Conservation (phyloP, 2,113 vertebrate genomes). For the Panthera uncia region DNA sequence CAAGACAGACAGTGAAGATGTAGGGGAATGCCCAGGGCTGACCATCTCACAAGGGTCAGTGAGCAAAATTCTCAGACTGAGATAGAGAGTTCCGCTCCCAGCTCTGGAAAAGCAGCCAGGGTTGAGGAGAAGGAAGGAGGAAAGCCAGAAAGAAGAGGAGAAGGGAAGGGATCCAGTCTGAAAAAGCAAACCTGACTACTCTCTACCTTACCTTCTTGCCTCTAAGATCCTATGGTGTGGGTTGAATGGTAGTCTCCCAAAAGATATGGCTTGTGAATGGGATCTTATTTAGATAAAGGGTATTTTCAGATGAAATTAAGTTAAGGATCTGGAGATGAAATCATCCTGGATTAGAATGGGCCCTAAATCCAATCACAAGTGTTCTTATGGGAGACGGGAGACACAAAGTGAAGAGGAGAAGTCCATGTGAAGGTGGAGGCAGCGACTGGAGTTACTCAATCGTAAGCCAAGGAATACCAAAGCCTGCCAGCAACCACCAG, state of each 20-base stretch:
- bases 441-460: neutral
- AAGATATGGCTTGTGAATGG: neutral
- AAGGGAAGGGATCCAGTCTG: neutral
- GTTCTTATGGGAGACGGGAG: neutral
- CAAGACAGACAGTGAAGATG: neutral
- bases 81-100: neutral
- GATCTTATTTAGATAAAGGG: constrained; percentile 6
- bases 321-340: neutral
- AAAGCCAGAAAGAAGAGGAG: neutral
- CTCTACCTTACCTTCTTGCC: neutral
- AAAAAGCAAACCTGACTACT: neutral
- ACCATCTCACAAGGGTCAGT: neutral
- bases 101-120: neutral
- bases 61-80: neutral
- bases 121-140: neutral
- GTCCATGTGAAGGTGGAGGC: neutral
- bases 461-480: neutral
- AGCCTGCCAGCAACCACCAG: neutral
- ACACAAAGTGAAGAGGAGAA: neutral
- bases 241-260: neutral
- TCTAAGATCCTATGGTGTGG: neutral
- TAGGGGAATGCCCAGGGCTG: neutral
- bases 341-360: neutral
- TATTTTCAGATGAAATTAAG: constrained; percentile 30
- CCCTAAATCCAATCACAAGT: neutral